Base-by-base conservation (phyloP, 2,797 vertebrate species). In the Phoxinus dragarum region DNA sequence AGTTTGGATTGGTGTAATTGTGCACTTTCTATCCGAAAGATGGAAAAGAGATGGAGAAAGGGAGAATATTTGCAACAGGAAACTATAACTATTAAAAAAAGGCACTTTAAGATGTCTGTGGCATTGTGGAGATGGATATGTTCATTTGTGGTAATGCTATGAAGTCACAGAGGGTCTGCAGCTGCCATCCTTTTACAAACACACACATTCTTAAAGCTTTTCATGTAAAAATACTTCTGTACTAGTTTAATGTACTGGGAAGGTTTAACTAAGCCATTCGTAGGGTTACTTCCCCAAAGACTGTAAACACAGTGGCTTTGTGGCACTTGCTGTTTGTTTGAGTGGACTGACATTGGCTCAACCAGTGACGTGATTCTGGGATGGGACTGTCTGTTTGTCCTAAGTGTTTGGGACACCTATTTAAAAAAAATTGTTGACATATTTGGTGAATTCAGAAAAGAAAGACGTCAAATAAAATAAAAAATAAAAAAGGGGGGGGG, bases 71-170 rank as follows among this genome's bases (percentile, higher is more conserved):
- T 64, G 72, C 52, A 68, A 78, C 1, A 68, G 68, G 23, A 84
- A 91, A 90, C 90, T 91, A 88, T 88, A 91, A 91, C 91, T 84
- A 76, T 86, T 47, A 47, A 47, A 47, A 88, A 67, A 82, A 80
- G 81, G 88, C 66, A 40, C 82, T 86, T 69, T 67, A 86, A 78
- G 72, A 88, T 54, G 61, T 84, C 59, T 88, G 74, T 87, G 83
- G 86, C 34, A 85, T 80, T 78, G 66, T 54, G 40, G 79, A 80
- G 59, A 86, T 16, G 34, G 56, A 86, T 73, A 56, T 47, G 80
- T 88, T 85, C 56, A 85, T 72, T 40, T 71, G 80, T 67, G 56
- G 78, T 47, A 80, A 82, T 34, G 67, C 72, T 74, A 69, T 74
- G 59, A 76, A 80, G 79, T 54, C 85, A 80, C 27, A 80, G 21